Conservation (phyloP, 2,888 invertebrate genomes). For the Acanthosoma haemorrhoidale region DNA sequence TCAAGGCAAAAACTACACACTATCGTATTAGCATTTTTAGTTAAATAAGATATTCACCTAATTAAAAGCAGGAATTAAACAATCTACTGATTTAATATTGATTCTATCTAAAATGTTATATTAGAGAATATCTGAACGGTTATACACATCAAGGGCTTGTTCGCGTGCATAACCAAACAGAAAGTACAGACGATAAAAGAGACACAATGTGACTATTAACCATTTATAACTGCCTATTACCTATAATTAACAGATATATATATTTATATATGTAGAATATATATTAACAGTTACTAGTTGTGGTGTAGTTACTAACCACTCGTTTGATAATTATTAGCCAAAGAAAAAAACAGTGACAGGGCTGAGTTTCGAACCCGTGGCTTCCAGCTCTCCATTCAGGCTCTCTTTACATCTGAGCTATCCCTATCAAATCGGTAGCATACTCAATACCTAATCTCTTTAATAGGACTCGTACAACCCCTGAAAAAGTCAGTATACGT, state of each 20-base stretch:
- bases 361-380: too few species aligned
- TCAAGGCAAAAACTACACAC: constrained; percentile 38
- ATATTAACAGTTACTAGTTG: too few species aligned
- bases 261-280: constrained; percentile 23
- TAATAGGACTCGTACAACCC: too few species aligned
- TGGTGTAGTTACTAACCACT: too few species aligned
- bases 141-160: background rate
- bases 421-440: too few species aligned
- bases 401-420: too few species aligned
- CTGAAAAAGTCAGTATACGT: too few species aligned
- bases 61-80: constrained; percentile 30
- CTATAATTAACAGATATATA: constrained; percentile 15
- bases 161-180: background rate
- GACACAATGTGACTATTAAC: constrained; percentile 27
- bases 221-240: constrained; percentile 20
- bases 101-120: constrained; percentile 12
- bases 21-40: constrained; percentile 29
- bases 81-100: constrained; percentile 21
- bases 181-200: constrained; percentile 6
- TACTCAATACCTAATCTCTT: too few species aligned
- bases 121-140: constrained; percentile 2
- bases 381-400: too few species aligned
- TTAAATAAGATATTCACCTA: constrained; percentile 25
- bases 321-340: too few species aligned
- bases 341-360: too few species aligned